Conservation (phyloP, 2,888 invertebrate genomes). For the Heliothis peltigera region DNA sequence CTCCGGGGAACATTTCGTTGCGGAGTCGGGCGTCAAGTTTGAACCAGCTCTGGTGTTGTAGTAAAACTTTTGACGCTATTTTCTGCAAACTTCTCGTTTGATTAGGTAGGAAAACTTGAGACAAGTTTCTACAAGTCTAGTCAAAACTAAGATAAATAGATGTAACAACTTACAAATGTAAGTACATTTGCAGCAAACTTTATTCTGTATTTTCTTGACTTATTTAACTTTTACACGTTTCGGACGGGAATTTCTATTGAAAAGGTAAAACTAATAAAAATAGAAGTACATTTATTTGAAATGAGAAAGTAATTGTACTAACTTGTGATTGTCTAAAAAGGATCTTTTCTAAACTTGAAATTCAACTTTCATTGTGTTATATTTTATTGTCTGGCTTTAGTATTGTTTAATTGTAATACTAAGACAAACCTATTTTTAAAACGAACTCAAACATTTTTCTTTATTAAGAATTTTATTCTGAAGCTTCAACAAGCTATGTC, state of each 20-base stretch:
- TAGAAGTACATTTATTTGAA: conserved; percentile 34
- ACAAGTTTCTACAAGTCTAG: conserved; percentile 63
- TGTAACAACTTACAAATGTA: conserved; percentile 55
- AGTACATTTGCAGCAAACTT: conserved; percentile 38
- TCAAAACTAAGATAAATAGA: conserved; percentile 67
- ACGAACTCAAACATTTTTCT: conserved; percentile 15
- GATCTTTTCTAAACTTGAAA: conserved; percentile 46
- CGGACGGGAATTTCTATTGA: conserved; percentile 31
- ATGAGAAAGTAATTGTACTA: conserved; percentile 29
- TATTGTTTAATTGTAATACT: conserved; percentile 32
- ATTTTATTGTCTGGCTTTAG: conserved; percentile 18
- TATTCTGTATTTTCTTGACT: conserved; percentile 29
- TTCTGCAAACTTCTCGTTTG: conserved; percentile 81
- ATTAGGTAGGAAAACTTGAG: conserved; percentile 79
- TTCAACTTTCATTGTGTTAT: conserved; percentile 55
- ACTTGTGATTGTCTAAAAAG: conserved; percentile 50
- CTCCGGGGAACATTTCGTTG: conserved; percentile 66
- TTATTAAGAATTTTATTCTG: conserved; percentile 3
- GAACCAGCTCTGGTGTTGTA: conserved; percentile 65
- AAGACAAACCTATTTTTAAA: conserved; percentile 8
- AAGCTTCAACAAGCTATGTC: too few species aligned
- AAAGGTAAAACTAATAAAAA: conserved; percentile 40
- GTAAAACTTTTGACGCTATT: conserved; percentile 81
- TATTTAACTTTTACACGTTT: conserved; percentile 24
- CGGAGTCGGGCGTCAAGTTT: conserved; percentile 66